Evolutionary conservation across 2,888 invertebrate genomes (phyloP).

Genomic region (Philereme transversata): DNA sequence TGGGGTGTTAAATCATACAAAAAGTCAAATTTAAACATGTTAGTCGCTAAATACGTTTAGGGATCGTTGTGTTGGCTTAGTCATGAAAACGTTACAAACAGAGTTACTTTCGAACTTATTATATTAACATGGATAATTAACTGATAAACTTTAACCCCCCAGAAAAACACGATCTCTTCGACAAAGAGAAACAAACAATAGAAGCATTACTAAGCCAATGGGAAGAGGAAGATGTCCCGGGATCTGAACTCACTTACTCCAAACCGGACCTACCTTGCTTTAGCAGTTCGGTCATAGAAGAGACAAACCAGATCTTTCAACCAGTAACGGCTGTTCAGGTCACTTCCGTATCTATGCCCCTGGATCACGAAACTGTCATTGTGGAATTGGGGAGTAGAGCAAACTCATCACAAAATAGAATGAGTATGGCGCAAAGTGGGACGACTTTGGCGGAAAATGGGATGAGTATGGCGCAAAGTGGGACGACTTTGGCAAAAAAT

Average conservation of each 20-base stretch:
- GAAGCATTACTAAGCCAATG: constrained; percentile 76
- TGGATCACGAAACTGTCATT: constrained; percentile 59
- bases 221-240: constrained; percentile 75
- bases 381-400: constrained; percentile 55
- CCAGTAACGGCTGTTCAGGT: constrained; percentile 68
- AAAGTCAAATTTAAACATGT: no score
- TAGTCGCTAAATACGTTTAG: no score
- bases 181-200: constrained; percentile 72
- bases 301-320: constrained; percentile 68
- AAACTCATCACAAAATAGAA: constrained; percentile 5
- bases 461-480: constrained; percentile 21
- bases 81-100: no score
- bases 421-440: constrained; percentile 12
- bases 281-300: constrained; percentile 70
- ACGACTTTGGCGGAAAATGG: constrained; percentile 20
- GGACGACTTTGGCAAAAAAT: constrained; percentile 13
- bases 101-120: no score
- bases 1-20: no score
- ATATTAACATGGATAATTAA: no score
- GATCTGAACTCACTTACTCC: constrained; percentile 52
- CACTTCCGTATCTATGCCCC: constrained; percentile 43
- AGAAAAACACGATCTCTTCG: constrained; percentile 75
- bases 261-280: constrained; percentile 67
- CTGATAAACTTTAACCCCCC: constrained; percentile 19
- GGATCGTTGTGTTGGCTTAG: no score